Conservation (phyloP, 2,797 vertebrate genomes). For the Apogon talboti region DNA sequence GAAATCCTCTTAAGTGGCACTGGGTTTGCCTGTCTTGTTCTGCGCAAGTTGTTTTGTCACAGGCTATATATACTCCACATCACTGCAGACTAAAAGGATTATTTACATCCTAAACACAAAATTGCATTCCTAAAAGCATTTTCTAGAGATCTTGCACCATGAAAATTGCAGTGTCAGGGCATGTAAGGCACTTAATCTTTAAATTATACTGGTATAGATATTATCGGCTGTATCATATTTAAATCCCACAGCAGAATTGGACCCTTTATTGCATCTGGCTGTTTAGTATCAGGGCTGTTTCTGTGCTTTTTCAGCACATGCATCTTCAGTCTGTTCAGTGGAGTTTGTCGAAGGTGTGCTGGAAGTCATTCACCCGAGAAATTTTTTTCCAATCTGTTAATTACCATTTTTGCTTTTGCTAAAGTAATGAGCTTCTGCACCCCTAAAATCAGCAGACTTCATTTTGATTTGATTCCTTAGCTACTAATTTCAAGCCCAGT, state of each 20-base stretch:
- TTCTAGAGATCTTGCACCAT: neutral
- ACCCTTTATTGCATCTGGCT: conserved; percentile 24
- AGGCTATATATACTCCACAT: conserved; percentile 3
- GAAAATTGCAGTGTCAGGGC: conserved; percentile 11
- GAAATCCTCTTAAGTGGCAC: conserved; percentile 37
- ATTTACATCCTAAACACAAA: conserved; percentile 6
- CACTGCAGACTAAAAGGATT: neutral
- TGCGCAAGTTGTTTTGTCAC: conserved; percentile 3
- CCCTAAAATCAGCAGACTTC: conserved; percentile 26
- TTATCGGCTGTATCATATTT: conserved; percentile 19
- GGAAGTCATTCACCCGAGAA: conserved; percentile 39
- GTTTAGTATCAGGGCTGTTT: conserved; percentile 14
- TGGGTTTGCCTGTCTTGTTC: conserved; percentile 10
- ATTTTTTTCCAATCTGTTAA: conserved; percentile 47
- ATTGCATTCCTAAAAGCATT: conserved; percentile 1
- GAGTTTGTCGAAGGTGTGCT: conserved; percentile 38
- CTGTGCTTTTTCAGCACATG: conserved; percentile 20
- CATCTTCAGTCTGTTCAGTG: conserved; percentile 25
- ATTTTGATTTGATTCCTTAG: conserved; percentile 23
- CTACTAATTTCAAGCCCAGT: conserved; percentile 33
- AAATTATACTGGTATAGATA: conserved; percentile 16
- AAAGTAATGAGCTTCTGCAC: conserved; percentile 44
- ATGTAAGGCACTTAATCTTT: conserved; percentile 12
- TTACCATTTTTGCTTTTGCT: conserved; percentile 47
- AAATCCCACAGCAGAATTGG: conserved; percentile 11